Evolutionary conservation across 2,797 vertebrate species (phyloP), one percentile per base, ranked within the genome.

Genomic region (Cetoscarus ocellatus): DNA sequence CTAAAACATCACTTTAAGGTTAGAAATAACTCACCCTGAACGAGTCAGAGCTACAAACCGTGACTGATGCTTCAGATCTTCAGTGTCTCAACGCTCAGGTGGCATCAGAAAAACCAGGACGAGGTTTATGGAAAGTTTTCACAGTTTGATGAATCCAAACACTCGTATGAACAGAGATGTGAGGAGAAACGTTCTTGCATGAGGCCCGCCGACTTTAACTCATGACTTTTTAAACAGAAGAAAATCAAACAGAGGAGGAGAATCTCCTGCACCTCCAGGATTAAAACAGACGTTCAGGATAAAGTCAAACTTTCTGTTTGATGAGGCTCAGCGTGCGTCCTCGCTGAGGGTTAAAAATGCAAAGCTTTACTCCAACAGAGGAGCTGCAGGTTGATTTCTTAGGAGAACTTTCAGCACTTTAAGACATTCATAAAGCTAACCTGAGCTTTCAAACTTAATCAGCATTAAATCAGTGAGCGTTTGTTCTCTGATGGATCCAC

Each of bases 401-500:
- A 27, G 8, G 14, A 17, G 0, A 27, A 27, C 27, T 27, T 27
- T 27, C 27, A 27, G 27, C 27, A 27, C 27, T 27, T 27, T 27
- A 2, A 27, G 27, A 27, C 27, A 27, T 27, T 39, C 38, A 39
- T 39, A 10, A 39, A 39, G 38, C 40, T 50, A 47, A 70, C 49
- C 74, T 39, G 35, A 42, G 34, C 45, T 55, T 18, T 43, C 53
- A 56, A 34, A 54, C 40, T 36, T 44, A 7, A 0, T 45, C 54
- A 47, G 61, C 52, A 14, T 54, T 67, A 56, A 70, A 78, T 75
- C 63, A 14, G 68, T 19, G 60, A 39, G 47, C 15, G 14, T 61
- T 55, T 14, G 67, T 15, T 53, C 70, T 66, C 65, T 6, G 59
- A 74, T 38, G 77, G 73, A 75, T 77, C 75, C 15, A 43, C 48